Evolutionary conservation across 1,140 invertebrate genomes (phyloP).

Genomic region (Papilio aristodemus): DNA sequence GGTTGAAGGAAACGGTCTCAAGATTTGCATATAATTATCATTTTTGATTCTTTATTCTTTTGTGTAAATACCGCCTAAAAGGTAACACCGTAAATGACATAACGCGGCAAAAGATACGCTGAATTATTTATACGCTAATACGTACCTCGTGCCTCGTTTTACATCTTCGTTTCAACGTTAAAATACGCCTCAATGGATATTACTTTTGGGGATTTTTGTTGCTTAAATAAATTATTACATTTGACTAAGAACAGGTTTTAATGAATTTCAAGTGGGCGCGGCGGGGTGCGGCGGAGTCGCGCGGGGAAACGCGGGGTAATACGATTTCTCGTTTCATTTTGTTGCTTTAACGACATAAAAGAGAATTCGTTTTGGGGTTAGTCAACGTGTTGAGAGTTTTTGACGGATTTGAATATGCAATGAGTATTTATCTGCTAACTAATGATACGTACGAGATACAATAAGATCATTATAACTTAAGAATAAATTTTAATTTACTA

Average conservation of each 20-base stretch:
- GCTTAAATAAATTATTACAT: conserved; percentile 77
- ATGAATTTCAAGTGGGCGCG: conserved; percentile 70
- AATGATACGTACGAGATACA: neutral
- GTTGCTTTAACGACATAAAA: conserved; percentile 69
- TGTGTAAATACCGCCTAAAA: conserved; percentile 76
- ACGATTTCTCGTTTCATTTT: conserved; percentile 63
- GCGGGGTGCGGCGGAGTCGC: conserved; percentile 41
- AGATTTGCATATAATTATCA: conserved; percentile 79
- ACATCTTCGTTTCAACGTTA: conserved; percentile 60
- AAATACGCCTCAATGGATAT: conserved; percentile 75
- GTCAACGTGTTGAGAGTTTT: conserved; percentile 45
- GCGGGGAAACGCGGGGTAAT: conserved; percentile 51
- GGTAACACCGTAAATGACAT: conserved; percentile 78
- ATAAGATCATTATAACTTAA: neutral
- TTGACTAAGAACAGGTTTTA: conserved; percentile 75
- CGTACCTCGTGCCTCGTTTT: conserved; percentile 51
- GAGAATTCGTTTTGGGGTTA: conserved; percentile 62
- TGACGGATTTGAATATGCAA: conserved; percentile 31
- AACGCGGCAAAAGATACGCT: conserved; percentile 76
- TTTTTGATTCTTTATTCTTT: conserved; percentile 79
- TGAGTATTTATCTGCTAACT: neutral
- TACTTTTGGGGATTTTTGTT: conserved; percentile 78
- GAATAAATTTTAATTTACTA: no score
- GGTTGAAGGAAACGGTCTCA: conserved; percentile 48
- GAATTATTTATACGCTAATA: conserved; percentile 78